These are phyloP conservation scores for Macquaria ambigua DNA, from an alignment of 2,113 vertebrate genomes.

Conservation along the genomic window DNA sequence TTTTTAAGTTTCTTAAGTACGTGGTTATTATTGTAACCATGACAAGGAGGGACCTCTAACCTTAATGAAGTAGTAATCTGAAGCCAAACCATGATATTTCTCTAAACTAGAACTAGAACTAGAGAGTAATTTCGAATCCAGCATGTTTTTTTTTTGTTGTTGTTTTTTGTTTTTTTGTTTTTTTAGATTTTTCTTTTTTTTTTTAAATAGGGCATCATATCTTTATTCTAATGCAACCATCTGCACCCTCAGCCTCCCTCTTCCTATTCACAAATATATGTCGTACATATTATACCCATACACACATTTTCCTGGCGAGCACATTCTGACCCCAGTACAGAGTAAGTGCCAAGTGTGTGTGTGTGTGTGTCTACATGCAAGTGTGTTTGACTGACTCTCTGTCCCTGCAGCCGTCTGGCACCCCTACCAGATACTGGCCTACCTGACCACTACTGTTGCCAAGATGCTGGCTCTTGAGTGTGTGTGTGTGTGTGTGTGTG, in stretches of 20 bases:
- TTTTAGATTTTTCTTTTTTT: too few species aligned
- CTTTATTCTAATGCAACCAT: constrained; percentile 9
- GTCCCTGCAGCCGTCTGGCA: constrained; percentile 74
- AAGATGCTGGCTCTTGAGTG: constrained; percentile 55
- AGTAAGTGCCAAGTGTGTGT: constrained; percentile 38
- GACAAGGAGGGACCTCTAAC: too few species aligned
- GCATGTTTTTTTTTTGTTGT: too few species aligned
- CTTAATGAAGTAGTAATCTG: too few species aligned
- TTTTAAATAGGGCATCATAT: background rate
- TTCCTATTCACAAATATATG: constrained; percentile 11
- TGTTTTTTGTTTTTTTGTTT: too few species aligned
- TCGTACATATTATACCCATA: background rate
- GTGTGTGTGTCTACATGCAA: constrained; percentile 28
- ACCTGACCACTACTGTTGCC: constrained; percentile 68
- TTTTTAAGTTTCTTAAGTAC: too few species aligned
- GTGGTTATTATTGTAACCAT: too few species aligned
- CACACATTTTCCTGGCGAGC: constrained; percentile 7
- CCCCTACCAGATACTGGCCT: constrained; percentile 55
- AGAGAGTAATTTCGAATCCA: too few species aligned
- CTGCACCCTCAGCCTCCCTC: background rate
- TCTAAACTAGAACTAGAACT: too few species aligned
- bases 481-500: constrained; percentile 38
- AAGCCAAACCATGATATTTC: too few species aligned
- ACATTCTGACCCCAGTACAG: constrained; percentile 25
- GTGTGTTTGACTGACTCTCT: constrained; percentile 28